Evolutionary conservation across 2,113 vertebrate species (phyloP).

Genomic region (Thermophis baileyi): DNA sequence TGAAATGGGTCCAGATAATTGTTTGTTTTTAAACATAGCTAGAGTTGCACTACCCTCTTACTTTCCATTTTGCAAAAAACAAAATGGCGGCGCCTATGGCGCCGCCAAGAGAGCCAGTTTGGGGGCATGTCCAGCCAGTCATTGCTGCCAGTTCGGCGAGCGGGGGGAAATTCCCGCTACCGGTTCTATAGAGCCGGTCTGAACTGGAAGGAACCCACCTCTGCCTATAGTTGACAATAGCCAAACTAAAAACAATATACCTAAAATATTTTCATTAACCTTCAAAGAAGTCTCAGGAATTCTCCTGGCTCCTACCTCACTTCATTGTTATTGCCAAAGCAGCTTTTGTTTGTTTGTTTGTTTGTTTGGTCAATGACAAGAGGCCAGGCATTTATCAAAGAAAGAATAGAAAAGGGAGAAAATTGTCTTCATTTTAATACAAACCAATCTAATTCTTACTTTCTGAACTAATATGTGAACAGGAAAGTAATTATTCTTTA

Average conservation of each 20-base stretch:
- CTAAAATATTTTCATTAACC: neutral
- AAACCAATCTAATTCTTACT: neutral
- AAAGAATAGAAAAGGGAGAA: neutral
- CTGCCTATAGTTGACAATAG: too few species aligned
- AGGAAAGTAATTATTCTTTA: neutral
- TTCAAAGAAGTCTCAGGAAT: neutral
- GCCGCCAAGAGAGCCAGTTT: too few species aligned
- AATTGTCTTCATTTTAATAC: neutral
- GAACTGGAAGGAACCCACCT: too few species aligned
- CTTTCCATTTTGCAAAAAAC: too few species aligned
- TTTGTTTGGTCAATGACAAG: neutral
- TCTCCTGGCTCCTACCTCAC: neutral
- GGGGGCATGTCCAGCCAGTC: too few species aligned
- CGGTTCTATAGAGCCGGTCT: too few species aligned
- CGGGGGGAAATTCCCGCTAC: too few species aligned
- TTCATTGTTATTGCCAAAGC: neutral
- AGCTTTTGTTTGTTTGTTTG: neutral
- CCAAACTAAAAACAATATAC: too few species aligned
- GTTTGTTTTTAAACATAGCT: neutral
- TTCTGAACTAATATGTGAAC: neutral
- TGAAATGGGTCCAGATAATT: neutral
- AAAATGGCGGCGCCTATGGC: too few species aligned
- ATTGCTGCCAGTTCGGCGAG: too few species aligned
- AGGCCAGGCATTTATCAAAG: neutral
- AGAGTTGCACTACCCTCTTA: neutral